Base-by-base conservation (phyloP, 2,113 vertebrate genomes). In the Thymallus thymallus region DNA sequence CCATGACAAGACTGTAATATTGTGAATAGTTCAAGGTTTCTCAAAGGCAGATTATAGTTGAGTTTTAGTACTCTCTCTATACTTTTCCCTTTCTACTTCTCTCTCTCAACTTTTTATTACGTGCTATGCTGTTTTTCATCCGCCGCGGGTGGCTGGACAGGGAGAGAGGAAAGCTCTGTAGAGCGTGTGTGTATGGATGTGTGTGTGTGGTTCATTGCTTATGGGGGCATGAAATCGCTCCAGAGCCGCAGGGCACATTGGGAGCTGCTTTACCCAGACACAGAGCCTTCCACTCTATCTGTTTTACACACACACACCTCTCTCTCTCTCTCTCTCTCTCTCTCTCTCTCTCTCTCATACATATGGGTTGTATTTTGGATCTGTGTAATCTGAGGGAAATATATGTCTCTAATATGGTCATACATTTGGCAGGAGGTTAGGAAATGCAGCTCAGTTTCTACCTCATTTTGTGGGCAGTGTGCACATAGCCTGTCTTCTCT, bases 171-270 rank as follows among this genome's bases (percentile, higher is more conserved):
- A 41, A 41, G 35, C 35, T 41, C 2, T 41, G 9, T 41, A 41
- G 69, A 55, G 68, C 45, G 58, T 62, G 71, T 45, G 58, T 69
- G 67, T 72, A 29, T 68, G 72, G 46, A 35, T 73, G 60, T 64
- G 60, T 48, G 61, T 45, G 71, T 72, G 83, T 51, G 74, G 81
- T 79, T 78, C 78, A 84, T 82, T 90, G 90, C 90, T 93, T 93
- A 93, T 91, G 90, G 82, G 93, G 86, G 90, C 91, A 91, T 94
- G 90, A 94, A 94, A 94, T 94, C 72, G 76, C 84, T 87, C 87
- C 80, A 89, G 80, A 89, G 87, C 91, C 87, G 74, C 55, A 76
- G 83, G 89, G 88, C 86, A 88, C 83, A 82, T 71, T 65, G 76
- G 77, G 70, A 73, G 76, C 67, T 0, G 56, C 75, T 85, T 75